phyloP scores from a whole-genome alignment of 2,888 invertebrate genomes.

The Sinelater perroti region DNA sequence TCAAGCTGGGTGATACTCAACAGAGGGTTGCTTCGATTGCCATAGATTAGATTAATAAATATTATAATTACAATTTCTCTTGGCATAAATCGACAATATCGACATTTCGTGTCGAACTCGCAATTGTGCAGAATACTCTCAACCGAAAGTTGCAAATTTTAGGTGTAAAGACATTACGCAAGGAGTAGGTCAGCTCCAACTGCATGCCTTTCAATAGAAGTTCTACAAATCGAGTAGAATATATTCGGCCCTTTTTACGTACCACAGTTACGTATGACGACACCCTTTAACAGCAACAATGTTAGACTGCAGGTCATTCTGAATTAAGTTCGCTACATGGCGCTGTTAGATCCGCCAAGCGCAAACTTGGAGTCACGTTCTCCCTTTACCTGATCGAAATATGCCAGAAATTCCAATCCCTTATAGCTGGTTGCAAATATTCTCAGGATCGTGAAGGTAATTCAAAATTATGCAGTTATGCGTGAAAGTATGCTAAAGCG shows the following conservation, averaged over 20 bases:
- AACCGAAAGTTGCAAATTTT: slow-evolving; percentile 6
- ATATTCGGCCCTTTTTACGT: slow-evolving; percentile 11
- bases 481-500: slow-evolving; percentile 27
- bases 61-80: slow-evolving; percentile 12
- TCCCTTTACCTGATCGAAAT: slow-evolving; percentile 23
- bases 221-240: slow-evolving; percentile 4
- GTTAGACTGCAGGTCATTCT: slow-evolving; percentile 18
- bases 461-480: slow-evolving; percentile 30
- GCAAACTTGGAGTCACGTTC: slow-evolving; percentile 23
- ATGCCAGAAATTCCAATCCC: slow-evolving; percentile 29
- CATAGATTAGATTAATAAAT: no score
- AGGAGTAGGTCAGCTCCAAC: slow-evolving; percentile 13
- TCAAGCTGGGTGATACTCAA: slow-evolving; percentile 1
- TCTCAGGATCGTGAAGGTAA: slow-evolving; percentile 18
- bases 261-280: slow-evolving; percentile 11
- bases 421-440: slow-evolving; percentile 32
- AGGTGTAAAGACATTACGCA: slow-evolving; percentile 12
- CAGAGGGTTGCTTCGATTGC: background rate
- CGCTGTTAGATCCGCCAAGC: slow-evolving; percentile 23
- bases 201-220: no score
- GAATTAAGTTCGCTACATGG: slow-evolving; percentile 22
- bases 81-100: slow-evolving; percentile 1
- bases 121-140: slow-evolving; percentile 8
- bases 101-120: slow-evolving; percentile 3
- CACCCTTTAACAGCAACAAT: slow-evolving; percentile 9